phyloP scores from a whole-genome alignment of 2,888 invertebrate species.

The Euplexia lucipara region DNA sequence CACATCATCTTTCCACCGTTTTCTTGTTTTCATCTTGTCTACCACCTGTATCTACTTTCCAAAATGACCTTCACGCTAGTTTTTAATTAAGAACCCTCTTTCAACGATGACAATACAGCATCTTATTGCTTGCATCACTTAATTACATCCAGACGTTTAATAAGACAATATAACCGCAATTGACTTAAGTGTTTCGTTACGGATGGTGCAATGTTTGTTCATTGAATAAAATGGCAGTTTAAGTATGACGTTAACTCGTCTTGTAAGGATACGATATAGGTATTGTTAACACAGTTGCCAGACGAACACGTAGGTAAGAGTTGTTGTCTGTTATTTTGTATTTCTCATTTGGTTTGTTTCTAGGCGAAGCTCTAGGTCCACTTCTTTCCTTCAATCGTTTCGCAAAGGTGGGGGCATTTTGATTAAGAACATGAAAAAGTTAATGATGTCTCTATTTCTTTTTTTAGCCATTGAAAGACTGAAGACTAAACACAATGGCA shows the following conservation, averaged over 20 bases:
- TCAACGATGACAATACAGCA: background rate
- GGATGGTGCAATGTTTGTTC: constrained; percentile 21
- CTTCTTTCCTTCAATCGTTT: too few species aligned
- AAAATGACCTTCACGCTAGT: constrained; percentile 12
- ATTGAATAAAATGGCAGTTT: constrained; percentile 29
- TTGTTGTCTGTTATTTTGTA: too few species aligned
- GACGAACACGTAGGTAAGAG: background rate
- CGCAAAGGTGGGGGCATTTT: too few species aligned
- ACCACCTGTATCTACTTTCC: constrained; percentile 2
- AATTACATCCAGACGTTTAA: constrained; percentile 6
- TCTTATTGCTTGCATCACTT: constrained; percentile 4
- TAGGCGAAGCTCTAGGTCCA: too few species aligned
- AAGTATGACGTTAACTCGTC: background rate
- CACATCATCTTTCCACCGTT: background rate
- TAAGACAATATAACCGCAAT: constrained; percentile 17
- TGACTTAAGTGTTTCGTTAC: constrained; percentile 37
- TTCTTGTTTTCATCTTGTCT: background rate
- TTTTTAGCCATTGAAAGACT: too few species aligned
- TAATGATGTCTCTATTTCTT: too few species aligned
- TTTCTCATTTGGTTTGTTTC: too few species aligned
- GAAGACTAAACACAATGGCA: too few species aligned
- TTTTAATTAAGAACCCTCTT: background rate
- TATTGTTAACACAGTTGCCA: background rate
- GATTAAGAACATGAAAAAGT: too few species aligned
- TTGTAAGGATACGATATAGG: constrained; percentile 1